A percentile compares a stretch with the other conserved stretches of the same genome.
phyloP scores from a whole-genome alignment of 2,113 vertebrate genomes.

The Tamias sibiricus region DNA sequence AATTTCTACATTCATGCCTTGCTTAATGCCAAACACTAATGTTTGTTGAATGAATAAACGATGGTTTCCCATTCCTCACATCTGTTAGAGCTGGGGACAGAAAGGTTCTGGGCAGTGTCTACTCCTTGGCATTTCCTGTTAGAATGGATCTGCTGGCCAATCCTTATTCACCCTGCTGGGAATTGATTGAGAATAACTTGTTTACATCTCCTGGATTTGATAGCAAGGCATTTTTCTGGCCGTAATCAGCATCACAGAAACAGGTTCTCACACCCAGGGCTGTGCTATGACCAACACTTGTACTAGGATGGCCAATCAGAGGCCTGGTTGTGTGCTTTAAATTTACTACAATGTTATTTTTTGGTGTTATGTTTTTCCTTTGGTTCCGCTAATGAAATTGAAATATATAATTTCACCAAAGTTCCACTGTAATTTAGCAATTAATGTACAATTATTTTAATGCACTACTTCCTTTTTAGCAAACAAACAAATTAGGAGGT shows the following conservation, averaged over 20 bases:
- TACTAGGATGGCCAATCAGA: constrained; percentile 26
- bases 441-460: constrained; percentile 81
- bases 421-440: constrained; percentile 75
- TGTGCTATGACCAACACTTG: background rate
- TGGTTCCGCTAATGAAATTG: constrained; percentile 66
- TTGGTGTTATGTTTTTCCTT: constrained; percentile 60
- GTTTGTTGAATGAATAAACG: constrained; percentile 45
- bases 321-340: constrained; percentile 38
- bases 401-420: constrained; percentile 75
- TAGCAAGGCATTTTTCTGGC: background rate
- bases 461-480: constrained; percentile 73
- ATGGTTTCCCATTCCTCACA: background rate
- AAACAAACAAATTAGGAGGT: constrained; percentile 77
- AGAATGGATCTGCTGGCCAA: background rate
- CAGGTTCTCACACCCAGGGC: constrained; percentile 19
- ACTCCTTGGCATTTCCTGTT: constrained; percentile 3
- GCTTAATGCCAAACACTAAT: background rate
- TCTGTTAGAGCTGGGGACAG: background rate
- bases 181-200: constrained; percentile 22
- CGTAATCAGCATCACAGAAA: constrained; percentile 59
- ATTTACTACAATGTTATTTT: constrained; percentile 48
- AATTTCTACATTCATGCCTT: background rate
- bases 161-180: background rate
- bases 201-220: background rate
- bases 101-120: background rate